Percentiles rank a stretch among this genome's conserved stretches.
phyloP scores from a whole-genome alignment of 1,140 invertebrate genomes.

The Drosophila truncata region DNA sequence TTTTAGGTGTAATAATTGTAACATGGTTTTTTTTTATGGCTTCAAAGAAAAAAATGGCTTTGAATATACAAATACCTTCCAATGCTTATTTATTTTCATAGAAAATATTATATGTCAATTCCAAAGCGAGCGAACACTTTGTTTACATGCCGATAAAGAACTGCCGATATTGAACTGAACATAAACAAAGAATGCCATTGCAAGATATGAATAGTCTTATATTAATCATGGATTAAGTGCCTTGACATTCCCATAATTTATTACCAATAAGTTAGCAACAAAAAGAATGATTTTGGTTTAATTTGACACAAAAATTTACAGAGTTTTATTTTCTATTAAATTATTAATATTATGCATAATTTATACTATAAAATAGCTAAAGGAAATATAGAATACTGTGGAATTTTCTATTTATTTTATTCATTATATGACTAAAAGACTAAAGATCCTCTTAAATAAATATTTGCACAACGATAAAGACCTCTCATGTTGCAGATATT shows the following conservation, averaged over 20 bases:
- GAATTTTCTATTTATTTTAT: neutral
- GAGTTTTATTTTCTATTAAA: neutral
- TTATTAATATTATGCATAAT: neutral
- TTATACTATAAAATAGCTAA: neutral
- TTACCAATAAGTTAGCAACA: neutral
- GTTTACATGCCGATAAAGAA: slow-evolving; percentile 2
- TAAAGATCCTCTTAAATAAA: neutral
- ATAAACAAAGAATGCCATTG: neutral
- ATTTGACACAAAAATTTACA: neutral
- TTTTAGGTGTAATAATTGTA: too few species aligned
- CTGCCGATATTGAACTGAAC: neutral
- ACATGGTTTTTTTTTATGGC: neutral
- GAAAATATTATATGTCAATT: neutral
- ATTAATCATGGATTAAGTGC: slow-evolving; percentile 2
- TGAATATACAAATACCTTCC: neutral
- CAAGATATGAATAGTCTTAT: neutral
- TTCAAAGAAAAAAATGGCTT: neutral
- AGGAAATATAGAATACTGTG: neutral
- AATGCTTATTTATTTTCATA: neutral
- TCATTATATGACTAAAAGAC: too few species aligned
- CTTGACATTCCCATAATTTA: slow-evolving; percentile 1
- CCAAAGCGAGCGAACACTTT: neutral
- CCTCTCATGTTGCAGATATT: neutral
- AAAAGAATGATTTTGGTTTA: neutral
- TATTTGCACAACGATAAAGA: slow-evolving; percentile 15